Evolutionary conservation across 1,140 invertebrate genomes (phyloP).

Genomic region (Rhyacophila brunnea): DNA sequence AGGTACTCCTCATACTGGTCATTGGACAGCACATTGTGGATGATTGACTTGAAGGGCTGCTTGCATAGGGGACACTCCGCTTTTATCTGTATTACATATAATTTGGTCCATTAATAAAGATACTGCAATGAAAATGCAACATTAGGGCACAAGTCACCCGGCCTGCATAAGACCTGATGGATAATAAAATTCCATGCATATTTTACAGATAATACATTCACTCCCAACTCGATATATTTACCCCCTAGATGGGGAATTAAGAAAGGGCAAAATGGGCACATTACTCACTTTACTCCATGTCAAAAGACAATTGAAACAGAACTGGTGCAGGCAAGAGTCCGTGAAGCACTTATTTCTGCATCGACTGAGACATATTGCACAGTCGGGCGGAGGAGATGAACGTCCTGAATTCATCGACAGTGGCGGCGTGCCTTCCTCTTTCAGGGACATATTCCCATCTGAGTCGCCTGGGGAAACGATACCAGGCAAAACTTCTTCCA

Average conservation of each 20-base stretch:
- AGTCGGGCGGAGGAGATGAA: slow-evolving; percentile 75
- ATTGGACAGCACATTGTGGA: slow-evolving; percentile 86
- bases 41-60: slow-evolving; percentile 85
- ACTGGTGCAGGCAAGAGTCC: slow-evolving; percentile 88
- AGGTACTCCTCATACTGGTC: slow-evolving; percentile 86
- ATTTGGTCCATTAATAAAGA: no score
- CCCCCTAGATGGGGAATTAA: no score
- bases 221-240: no score
- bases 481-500: no score
- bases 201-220: no score
- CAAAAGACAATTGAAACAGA: slow-evolving; percentile 89
- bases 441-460: not conserved
- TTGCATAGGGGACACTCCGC: slow-evolving; percentile 93
- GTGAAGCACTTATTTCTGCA: slow-evolving; percentile 87
- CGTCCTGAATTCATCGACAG: slow-evolving; percentile 39
- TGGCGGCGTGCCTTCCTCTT: slow-evolving; percentile 8
- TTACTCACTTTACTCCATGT: slow-evolving; percentile 86
- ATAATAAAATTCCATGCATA: no score
- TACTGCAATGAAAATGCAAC: no score
- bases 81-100: slow-evolving; percentile 65
- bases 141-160: no score
- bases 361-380: slow-evolving; percentile 87
- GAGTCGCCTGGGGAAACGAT: not conserved
- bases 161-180: no score
- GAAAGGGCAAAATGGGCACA: no score